Percentiles rank a stretch among this genome's conserved stretches.
phyloP scores from a whole-genome alignment of 2,797 vertebrate genomes.

The Ctenosaura bakeri region DNA sequence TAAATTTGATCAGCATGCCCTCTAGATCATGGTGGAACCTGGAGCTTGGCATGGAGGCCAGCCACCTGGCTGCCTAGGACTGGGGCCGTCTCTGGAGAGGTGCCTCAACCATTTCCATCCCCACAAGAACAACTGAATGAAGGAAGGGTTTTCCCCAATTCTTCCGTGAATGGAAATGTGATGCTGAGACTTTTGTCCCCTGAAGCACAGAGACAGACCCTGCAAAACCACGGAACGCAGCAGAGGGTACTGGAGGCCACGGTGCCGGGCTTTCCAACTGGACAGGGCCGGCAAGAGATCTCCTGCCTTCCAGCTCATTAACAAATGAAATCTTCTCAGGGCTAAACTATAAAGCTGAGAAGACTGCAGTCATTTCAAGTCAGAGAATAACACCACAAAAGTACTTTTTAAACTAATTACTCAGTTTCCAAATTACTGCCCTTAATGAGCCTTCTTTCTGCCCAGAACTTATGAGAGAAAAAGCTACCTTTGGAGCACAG shows the following conservation, averaged over 20 bases:
- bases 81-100: not conserved
- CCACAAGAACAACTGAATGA: not conserved
- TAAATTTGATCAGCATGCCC: no score
- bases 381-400: conserved; percentile 84
- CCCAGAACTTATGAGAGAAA: conserved; percentile 83
- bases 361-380: conserved; percentile 80
- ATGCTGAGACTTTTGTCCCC: not conserved
- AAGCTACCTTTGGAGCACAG: conserved; percentile 83
- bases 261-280: not conserved
- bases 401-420: conserved; percentile 87
- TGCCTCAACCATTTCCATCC: not conserved
- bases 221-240: not conserved
- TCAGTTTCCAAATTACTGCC: conserved; percentile 80
- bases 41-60: not conserved
- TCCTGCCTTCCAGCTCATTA: conserved; percentile 58
- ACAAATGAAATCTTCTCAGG: conserved; percentile 80
- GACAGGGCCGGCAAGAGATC: conserved; percentile 55
- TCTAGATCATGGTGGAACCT: no score
- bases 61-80: not conserved
- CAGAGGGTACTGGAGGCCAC: not conserved
- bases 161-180: not conserved
- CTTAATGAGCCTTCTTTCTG: conserved; percentile 84
- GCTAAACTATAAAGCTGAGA: conserved; percentile 78
- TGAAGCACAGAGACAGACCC: no score
- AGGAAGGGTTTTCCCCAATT: not conserved